Base-by-base conservation (phyloP, 1,140 invertebrate species). In the Drosophila setifemur region DNA sequence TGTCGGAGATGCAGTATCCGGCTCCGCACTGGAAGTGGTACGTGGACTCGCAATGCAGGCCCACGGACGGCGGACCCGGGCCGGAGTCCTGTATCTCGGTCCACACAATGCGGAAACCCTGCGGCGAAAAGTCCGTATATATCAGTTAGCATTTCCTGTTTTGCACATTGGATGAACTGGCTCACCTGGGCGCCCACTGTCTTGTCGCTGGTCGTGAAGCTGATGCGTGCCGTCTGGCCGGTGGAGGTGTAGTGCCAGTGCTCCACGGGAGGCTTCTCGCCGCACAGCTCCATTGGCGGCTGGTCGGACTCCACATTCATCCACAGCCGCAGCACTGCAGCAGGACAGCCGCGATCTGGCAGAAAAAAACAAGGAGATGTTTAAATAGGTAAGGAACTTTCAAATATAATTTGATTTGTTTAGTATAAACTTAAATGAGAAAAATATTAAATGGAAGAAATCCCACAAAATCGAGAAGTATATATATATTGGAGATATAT, bases 261-360 rank as follows among this genome's bases (percentile, higher is more conserved):
- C 50, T 95, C 94, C 12, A 93, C 91, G 7, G 92, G 89, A 19
- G 93, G 91, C 90, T 95, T 96, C 85, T 96, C 96, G 9, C 97
- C 97, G 90, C 97, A 98, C 43, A 98, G 91, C 92, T 98, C 97
- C 52, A 96, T 91, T 25, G 97, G 96, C 29, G 95, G 93, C 33
- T 92, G 92, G 58, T 93, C 93, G 31, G 93, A 92, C 71, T 93
- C 92, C 28, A 91, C 82, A 52, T 94, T 94, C 72, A 94, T 94
- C 96, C 96, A 98, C 81, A 98, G 93, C 73, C 97, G 93, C 57
- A 98, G 92, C 18, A 97, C 96, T 21, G 96, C 96, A 49, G 96
- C 96, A 7, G 96, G 95, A 92, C 97, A 98, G 16, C 97, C 97
- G 70, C 96, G 94, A 74, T 92, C 96, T 97, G 9, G 14, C 23